These are phyloP conservation scores for Hydractinia symbiolongicarpus DNA, from an alignment of 30 jellyfish, hydroid and myxozoan species.

Conservation along the genomic window DNA sequence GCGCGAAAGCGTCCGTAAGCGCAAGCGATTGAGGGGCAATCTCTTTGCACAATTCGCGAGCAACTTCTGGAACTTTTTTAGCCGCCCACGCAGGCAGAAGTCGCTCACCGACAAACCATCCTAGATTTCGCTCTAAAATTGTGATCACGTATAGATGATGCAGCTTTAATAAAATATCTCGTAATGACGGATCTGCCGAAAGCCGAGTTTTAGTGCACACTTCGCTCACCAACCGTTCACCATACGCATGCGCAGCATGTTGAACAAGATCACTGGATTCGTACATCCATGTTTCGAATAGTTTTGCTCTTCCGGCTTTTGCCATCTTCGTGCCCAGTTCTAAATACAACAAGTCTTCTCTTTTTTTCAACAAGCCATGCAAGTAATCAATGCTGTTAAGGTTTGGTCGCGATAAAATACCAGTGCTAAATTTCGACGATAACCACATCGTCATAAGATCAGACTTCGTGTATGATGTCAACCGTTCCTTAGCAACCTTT, in stretches of 20 bases:
- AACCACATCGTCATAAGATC: conserved; percentile 31
- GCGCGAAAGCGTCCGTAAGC: conserved; percentile 72
- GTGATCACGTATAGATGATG: conserved; percentile 57
- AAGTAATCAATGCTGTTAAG: conserved; percentile 47
- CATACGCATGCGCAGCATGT: conserved; percentile 82
- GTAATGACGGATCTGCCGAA: conserved; percentile 63
- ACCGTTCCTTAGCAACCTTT: conserved; percentile 85
- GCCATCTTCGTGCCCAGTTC: conserved; percentile 70
- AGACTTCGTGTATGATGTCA: conserved; percentile 58
- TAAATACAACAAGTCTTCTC: conserved; percentile 77
- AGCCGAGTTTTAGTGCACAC: conserved; percentile 47
- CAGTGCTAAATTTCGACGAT: conserved; percentile 14
- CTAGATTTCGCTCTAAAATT: conserved; percentile 70
- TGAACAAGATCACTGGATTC: conserved; percentile 87
- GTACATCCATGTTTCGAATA: conserved; percentile 85
- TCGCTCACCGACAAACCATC: conserved; percentile 73
- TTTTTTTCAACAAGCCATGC: conserved; percentile 61
- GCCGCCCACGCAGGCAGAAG: conserved; percentile 48
- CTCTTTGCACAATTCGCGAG: conserved; percentile 61
- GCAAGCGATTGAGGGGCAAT: conserved; percentile 78
- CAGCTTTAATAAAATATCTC: conserved; percentile 43
- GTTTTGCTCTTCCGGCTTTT: conserved; percentile 74
- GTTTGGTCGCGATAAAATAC: conserved; percentile 34
- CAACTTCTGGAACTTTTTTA: conserved; percentile 45
- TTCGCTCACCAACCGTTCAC: conserved; percentile 77